Base-by-base conservation (phyloP, 2,113 vertebrate species). In the Aix galericulata region DNA sequence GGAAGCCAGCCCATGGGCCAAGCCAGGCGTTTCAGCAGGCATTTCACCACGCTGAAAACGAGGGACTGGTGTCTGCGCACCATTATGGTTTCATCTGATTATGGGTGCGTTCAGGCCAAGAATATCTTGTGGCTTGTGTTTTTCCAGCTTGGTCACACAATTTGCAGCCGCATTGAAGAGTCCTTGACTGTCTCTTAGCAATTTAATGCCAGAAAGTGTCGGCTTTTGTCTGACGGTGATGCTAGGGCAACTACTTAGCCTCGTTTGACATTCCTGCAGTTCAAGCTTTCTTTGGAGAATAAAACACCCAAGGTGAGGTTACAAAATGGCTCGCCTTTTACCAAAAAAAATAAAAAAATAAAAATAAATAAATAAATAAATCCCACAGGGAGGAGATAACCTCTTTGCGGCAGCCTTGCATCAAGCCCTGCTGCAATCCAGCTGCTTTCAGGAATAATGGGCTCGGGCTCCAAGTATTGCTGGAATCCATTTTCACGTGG, bases 71-170 rank as follows among this genome's bases (percentile, higher is more conserved):
- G 94, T 94, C 95, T 93, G 94, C 86, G 93, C 96, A 98, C 97
- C 94, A 91, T 98, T 98, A 94, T 94, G 94, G 69, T 95, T 98
- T 89, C 9, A 5, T 76, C 97, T 98, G 97, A 98, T 97, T 97
- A 97, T 31, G 94, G 96, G 90, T 88, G 92, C 88, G 83, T 97
- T 95, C 96, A 75, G 97, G 97, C 95, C 62, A 64, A 98, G 98
- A 97, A 97, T 98, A 98, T 97, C 97, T 92, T 96, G 97, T 97
- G 98, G 98, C 98, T 98, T 95, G 97, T 95, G 98, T 98, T 98
- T 98, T 98, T 97, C 97, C 97, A 55, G 64, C 89, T 27, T 83
- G 97, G 97, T 97, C 97, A 83, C 98, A 97, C 98, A 97, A 97
- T 98, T 98, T 97, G 97, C 98, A 96, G 97, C 97, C 94, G 79